Conservation (phyloP, 2,113 vertebrate genomes). For the Spilogale gracilis region DNA sequence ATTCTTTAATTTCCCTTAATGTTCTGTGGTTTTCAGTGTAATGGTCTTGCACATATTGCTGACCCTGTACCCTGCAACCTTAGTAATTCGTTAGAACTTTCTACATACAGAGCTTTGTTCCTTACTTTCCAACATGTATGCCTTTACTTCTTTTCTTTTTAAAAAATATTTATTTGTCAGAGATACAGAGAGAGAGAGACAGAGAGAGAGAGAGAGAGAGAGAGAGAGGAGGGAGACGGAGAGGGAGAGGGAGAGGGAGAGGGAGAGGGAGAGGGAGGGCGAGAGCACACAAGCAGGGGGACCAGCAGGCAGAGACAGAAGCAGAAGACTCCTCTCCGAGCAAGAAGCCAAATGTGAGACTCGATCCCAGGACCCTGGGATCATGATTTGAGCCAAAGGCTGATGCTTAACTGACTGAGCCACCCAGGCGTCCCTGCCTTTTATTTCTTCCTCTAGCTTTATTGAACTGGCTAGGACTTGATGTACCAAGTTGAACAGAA, state of each 20-base stretch:
- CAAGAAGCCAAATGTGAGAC: too few relatives aligned
- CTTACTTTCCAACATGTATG: background rate
- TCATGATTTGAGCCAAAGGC: background rate
- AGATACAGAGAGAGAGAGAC: too few relatives aligned
- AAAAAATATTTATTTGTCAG: too few relatives aligned
- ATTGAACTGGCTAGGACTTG: background rate
- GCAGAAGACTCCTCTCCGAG: too few relatives aligned
- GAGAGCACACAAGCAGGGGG: too few relatives aligned
- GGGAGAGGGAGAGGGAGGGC: too few relatives aligned
- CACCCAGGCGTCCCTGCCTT: background rate
- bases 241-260: too few relatives aligned
- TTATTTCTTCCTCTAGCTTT: background rate
- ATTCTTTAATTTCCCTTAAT: background rate
- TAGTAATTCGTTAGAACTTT: background rate
- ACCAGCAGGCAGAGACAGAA: too few relatives aligned
- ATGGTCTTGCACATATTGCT: background rate
- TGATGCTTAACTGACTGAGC: background rate
- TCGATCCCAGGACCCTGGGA: too few relatives aligned
- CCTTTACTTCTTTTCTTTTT: background rate
- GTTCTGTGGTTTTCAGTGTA: background rate
- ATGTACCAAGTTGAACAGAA: background rate
- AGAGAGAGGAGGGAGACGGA: too few relatives aligned
- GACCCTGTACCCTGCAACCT: background rate
- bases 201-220: too few relatives aligned
- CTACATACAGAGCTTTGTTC: background rate